Conservation (phyloP, 2,797 vertebrate genomes). For the Neosalanx taihuensis region DNA sequence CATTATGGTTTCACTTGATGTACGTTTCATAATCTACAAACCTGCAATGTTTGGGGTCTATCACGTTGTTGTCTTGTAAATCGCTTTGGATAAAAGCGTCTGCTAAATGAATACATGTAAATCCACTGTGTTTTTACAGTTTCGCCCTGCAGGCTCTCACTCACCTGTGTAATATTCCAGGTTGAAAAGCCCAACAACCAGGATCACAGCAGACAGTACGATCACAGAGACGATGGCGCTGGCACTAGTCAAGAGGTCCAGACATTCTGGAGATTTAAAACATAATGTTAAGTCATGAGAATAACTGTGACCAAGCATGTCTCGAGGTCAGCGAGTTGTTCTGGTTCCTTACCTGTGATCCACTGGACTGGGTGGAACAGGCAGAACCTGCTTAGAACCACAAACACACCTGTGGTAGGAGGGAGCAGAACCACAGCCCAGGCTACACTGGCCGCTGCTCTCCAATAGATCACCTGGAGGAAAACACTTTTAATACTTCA, state of each 20-base stretch:
- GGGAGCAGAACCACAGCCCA: constrained; percentile 89
- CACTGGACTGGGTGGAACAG: constrained; percentile 84
- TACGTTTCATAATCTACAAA: too few species aligned
- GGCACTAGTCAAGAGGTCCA: constrained; percentile 76
- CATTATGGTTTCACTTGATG: too few species aligned
- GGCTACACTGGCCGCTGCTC: constrained; percentile 79
- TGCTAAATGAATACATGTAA: too few species aligned
- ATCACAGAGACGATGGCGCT: constrained; percentile 81
- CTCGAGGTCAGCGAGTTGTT: not conserved
- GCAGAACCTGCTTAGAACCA: constrained; percentile 79
- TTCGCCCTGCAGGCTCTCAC: constrained; percentile 22
- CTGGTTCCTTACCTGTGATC: constrained; percentile 74
- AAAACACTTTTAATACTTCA: too few species aligned
- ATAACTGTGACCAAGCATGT: not conserved
- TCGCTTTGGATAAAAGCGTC: too few species aligned
- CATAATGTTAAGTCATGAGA: not conserved
- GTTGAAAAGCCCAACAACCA: constrained; percentile 85
- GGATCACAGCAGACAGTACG: constrained; percentile 79
- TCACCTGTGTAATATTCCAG: constrained; percentile 89
- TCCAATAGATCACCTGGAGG: constrained; percentile 86
- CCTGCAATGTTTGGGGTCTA: too few species aligned
- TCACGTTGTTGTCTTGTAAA: too few species aligned
- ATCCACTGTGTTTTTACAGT: too few species aligned
- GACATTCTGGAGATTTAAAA: constrained; percentile 73
- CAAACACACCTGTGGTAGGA: constrained; percentile 75